Base-by-base conservation (phyloP, 2,113 vertebrate species). In the Narcine bancroftii region DNA sequence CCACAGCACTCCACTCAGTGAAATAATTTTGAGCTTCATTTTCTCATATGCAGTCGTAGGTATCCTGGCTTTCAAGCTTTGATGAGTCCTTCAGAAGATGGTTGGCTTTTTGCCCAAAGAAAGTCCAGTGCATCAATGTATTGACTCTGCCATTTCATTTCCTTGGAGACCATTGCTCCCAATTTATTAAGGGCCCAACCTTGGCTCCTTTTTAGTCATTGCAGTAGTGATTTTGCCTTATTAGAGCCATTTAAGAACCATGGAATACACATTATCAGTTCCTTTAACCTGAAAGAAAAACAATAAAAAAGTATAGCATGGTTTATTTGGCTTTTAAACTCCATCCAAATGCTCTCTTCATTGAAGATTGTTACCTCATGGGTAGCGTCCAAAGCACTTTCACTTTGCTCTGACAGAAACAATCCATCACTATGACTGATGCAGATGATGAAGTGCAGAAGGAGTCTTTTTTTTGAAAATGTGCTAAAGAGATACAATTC, bases 341-440 rank as follows among this genome's bases (percentile, higher is more conserved):
- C 39, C 42, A 45, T 45, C 36, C 89, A 91, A 65, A 39, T 91
- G 13, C 45, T 47, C 29, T 69, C 26, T 91, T 91, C 71, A 91
- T 47, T 69, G 89, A 42, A 69, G 89, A 29, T 69, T 91, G 89
- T 91, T 91, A 91, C 89, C 3, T 33, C 26, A 45, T 91, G 65
- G 63, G 66, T 39, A 69, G 63, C 39, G 71, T 91, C 89, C 89
- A 91, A 39, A 69, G 65, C 89, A 69, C 39, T 91, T 91, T 91
- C 63, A 91, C 89, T 91, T 69, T 29, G 63, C 65, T 91, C 65
- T 91, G 89, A 91, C 63, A 71, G 89, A 91, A 69, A 69, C 65
- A 91, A 66, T 91, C 89, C 63, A 91, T 91, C 89, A 91, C 69
- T 3, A 21, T 91, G 89, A 91, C 65, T 91, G 89, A 91, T 91